Conservation (phyloP, 2,888 invertebrate species). For the Achlya flavicornis region DNA sequence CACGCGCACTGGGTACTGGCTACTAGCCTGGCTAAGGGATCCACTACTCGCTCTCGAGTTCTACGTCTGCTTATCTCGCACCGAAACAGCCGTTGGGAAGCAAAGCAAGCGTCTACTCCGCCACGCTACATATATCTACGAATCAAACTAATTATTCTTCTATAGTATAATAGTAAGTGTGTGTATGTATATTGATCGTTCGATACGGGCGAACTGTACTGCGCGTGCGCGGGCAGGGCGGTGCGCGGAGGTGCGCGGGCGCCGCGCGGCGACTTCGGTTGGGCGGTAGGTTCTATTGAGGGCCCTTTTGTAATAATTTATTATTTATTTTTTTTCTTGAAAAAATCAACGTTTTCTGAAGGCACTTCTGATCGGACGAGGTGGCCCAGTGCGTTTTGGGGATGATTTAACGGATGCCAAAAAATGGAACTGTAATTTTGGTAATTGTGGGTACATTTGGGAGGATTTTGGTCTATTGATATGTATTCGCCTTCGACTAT, state of each 20-base stretch:
- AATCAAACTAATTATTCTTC: conserved; percentile 83
- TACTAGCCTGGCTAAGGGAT: background rate
- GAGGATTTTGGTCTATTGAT: conserved; percentile 69
- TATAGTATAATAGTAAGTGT: conserved; percentile 82
- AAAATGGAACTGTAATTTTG: conserved; percentile 49
- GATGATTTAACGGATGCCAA: conserved; percentile 71
- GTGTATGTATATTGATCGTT: conserved; percentile 77
- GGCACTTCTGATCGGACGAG: conserved; percentile 98
- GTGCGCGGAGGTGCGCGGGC: conserved; percentile 55
- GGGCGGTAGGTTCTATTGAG: conserved; percentile 93
- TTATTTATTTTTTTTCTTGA: conserved; percentile 87
- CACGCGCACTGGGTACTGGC: background rate
- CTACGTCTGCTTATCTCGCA: conserved; percentile 6
- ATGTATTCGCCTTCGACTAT: conserved; percentile 90
- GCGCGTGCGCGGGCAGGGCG: conserved; percentile 55
- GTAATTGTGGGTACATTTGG: conserved; percentile 40
- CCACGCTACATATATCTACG: conserved; percentile 81
- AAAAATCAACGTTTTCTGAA: conserved; percentile 93
- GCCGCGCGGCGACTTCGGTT: conserved; percentile 83
- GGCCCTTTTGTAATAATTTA: conserved; percentile 91
- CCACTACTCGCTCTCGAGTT: conserved; percentile 11
- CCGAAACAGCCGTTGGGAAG: conserved; percentile 5
- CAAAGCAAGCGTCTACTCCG: conserved; percentile 45
- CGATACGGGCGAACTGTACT: conserved; percentile 63
- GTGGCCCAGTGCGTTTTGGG: conserved; percentile 91